Conservation (phyloP, 2,113 vertebrate species). For the Tonatia bakeri region DNA sequence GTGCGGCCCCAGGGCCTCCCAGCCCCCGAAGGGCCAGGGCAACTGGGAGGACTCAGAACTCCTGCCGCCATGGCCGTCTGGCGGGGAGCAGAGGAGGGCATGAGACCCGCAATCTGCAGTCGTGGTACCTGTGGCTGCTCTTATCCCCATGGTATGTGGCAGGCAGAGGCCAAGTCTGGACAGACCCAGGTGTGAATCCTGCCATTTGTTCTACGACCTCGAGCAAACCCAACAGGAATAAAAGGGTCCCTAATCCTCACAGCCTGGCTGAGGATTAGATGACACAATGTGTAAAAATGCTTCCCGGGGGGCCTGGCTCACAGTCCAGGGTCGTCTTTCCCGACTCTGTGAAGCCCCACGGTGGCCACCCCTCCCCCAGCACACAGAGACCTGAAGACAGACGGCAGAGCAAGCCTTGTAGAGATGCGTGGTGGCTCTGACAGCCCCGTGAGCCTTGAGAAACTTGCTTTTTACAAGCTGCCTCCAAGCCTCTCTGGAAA, state of each 20-base stretch:
- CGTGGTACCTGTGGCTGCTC: rapidly evolving
- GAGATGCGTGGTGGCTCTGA: not conserved
- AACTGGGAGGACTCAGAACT: too few relatives aligned
- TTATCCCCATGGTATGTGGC: rapidly evolving
- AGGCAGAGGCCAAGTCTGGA: not conserved
- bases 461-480: not conserved
- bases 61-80: not conserved
- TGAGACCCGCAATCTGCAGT: not conserved
- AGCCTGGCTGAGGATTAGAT: too few relatives aligned
- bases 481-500: not conserved
- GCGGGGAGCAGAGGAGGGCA: rapidly evolving
- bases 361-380: not conserved
- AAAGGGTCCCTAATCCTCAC: not conserved
- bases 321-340: not conserved
- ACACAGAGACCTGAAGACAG: not conserved
- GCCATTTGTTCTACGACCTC: not conserved
- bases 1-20: not conserved
- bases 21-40: not conserved
- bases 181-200: not conserved
- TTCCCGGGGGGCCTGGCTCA: not conserved
- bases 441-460: not conserved
- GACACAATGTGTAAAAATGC: not conserved
- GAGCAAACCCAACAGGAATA: not conserved
- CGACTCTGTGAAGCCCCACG: not conserved
- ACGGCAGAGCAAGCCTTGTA: not conserved